These are phyloP conservation scores for Leptura quadrifasciata DNA, from an alignment of 2,888 invertebrate genomes.

Conservation along the genomic window DNA sequence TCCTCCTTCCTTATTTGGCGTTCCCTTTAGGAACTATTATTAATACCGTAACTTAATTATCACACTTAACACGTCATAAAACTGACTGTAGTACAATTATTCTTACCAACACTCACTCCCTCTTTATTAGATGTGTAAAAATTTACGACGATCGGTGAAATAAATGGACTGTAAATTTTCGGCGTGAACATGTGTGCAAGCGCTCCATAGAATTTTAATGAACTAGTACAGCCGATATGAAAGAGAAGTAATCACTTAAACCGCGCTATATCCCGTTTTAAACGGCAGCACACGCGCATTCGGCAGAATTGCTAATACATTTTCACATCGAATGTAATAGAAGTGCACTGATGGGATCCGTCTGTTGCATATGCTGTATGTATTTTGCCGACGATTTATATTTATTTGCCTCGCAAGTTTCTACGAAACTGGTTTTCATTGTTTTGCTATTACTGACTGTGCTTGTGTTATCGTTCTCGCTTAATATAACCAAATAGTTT, in stretches of 20 bases:
- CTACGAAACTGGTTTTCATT: too few relatives aligned
- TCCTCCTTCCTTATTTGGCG: too few relatives aligned
- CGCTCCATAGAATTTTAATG: slow-evolving; percentile 8
- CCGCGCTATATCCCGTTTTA: not conserved
- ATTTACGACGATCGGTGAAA: slow-evolving; percentile 1
- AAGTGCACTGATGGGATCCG: not conserved
- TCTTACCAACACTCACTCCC: not conserved
- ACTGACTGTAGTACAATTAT: not conserved
- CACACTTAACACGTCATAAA: not conserved
- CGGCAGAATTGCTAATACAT: not conserved
- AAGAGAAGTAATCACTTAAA: slow-evolving; percentile 7
- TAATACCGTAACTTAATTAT: not conserved
- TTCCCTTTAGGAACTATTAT: not conserved
- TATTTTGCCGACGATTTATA: not conserved
- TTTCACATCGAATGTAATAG: not conserved
- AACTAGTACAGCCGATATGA: not conserved
- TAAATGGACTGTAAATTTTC: slow-evolving; percentile 17
- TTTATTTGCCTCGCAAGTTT: not conserved
- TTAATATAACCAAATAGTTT: too few relatives aligned
- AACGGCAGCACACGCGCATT: not conserved
- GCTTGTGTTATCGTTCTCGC: too few relatives aligned
- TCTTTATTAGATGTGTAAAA: slow-evolving; percentile 4
- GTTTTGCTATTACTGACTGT: too few relatives aligned
- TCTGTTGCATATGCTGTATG: not conserved
- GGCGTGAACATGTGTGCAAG: slow-evolving; percentile 10